phyloP scores from a whole-genome alignment of 2,113 vertebrate species.

The Nestor notabilis region DNA sequence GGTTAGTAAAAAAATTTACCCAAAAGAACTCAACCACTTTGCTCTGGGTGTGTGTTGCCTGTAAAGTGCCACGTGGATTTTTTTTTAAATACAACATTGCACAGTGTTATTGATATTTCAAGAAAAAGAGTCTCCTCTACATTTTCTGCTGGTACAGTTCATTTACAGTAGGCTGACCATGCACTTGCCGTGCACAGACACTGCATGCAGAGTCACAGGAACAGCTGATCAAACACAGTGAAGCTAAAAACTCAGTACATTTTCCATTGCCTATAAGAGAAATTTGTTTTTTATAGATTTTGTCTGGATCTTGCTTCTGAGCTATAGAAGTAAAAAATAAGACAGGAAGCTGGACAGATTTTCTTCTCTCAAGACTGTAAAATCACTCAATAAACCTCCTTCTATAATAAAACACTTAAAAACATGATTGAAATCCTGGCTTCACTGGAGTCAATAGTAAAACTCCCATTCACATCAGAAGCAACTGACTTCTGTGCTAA shows the following conservation, averaged over 20 bases:
- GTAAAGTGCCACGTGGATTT: not conserved
- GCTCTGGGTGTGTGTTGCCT: not conserved
- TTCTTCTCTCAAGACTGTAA: slow-evolving; percentile 28
- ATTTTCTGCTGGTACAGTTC: not conserved
- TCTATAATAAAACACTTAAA: slow-evolving; percentile 21
- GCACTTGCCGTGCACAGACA: not conserved
- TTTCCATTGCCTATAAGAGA: slow-evolving; percentile 24
- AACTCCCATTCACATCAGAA: slow-evolving; percentile 5
- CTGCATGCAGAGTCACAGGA: not conserved
- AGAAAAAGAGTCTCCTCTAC: not conserved
- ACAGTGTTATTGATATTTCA: not conserved
- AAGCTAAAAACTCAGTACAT: not conserved
- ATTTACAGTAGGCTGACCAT: not conserved
- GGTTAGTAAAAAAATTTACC: not conserved
- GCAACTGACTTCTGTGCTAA: not conserved
- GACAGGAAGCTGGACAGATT: slow-evolving; percentile 1
- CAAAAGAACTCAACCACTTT: not conserved
- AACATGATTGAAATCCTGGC: not conserved
- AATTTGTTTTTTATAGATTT: not conserved
- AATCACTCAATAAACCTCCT: slow-evolving; percentile 25
- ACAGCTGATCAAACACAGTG: not conserved
- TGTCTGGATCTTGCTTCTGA: not conserved
- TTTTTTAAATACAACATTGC: not conserved
- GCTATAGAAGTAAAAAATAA: slow-evolving; percentile 16
- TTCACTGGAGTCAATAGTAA: slow-evolving; percentile 1